These are phyloP conservation scores for Haliclystus octoradiatus DNA, from an alignment of 30 jellyfish, hydroid and myxozoan genomes.

Conservation along the genomic window DNA sequence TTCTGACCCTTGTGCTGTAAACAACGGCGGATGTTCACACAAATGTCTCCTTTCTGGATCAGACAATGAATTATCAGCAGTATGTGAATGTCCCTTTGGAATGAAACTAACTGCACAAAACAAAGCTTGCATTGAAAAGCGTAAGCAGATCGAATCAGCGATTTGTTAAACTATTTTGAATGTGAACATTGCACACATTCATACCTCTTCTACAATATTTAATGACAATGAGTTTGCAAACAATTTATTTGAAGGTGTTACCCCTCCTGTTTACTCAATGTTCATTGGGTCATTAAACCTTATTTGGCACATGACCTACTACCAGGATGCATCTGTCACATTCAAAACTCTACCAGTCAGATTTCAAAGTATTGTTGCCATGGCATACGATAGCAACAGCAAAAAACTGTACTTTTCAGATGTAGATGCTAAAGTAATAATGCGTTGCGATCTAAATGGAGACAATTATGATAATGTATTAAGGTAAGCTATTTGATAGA, in stretches of 20 bases:
- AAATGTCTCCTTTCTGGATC: too few relatives aligned
- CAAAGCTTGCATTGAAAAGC: too few relatives aligned
- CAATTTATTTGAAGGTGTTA: background rate
- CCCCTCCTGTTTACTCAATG: constrained; percentile 2
- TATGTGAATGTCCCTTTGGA: too few relatives aligned
- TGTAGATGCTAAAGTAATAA: constrained; percentile 18
- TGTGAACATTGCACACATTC: too few relatives aligned
- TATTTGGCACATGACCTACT: constrained; percentile 23
- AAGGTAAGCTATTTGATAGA: constrained; percentile 9
- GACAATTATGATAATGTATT: constrained; percentile 15
- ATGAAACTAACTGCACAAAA: too few relatives aligned
- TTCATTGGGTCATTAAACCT: constrained; percentile 9
- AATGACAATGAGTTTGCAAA: background rate
- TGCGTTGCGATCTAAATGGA: constrained; percentile 40
- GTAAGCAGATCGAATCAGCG: too few relatives aligned
- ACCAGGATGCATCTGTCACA: constrained; percentile 28
- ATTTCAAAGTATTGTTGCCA: constrained; percentile 23
- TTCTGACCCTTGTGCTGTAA: too few relatives aligned
- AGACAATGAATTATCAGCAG: too few relatives aligned
- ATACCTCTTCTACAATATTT: too few relatives aligned
- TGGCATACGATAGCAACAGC: constrained; percentile 15
- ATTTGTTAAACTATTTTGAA: too few relatives aligned
- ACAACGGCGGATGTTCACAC: too few relatives aligned
- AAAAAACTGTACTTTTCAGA: constrained; percentile 38
- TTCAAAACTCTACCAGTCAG: constrained; percentile 17